Evolutionary conservation across 35 echinoderm and acorn worm species (phyloP), one percentile per base, ranked within the genome.

Genomic region (Ophiothrix spiculata): DNA sequence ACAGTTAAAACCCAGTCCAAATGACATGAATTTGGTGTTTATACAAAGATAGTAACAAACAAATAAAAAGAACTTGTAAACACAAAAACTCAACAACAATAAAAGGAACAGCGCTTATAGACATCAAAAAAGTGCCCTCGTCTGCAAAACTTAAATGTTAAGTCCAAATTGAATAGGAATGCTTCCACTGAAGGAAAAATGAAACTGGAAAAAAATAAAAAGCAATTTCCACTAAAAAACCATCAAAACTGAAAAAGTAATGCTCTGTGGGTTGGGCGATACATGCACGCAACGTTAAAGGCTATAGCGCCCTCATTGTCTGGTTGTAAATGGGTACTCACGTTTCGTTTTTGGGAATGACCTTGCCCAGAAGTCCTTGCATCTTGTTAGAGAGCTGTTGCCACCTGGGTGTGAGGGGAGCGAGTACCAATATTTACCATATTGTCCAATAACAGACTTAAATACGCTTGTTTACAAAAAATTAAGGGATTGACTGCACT

Each of bases 301-400:
- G 60, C 60, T 69, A 28, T 69, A 69, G 25, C 60, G 60, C 29
- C 60, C 2, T 69, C 60, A 28, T 69, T 25, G 60, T 69, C 60
- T 69, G 3, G 60, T 69, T 15, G 60, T 69, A 49, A 10, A 19
- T 41, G 75, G 37, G 92, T 97, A 97, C 94, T 97, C 94, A 97
- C 94, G 93, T 97, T 84, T 82, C 87, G 83, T 90, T 93, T 92
- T 97, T 97, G 83, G 91, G 94, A 75, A 97, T 90, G 29, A 97
- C 82, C 83, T 97, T 97, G 79, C 87, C 94, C 77, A 97, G 88
- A 35, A 93, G 77, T 60, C 91, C 91, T 40, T 88, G 86, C 91
- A 97, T 92, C 94, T 97, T 97, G 84, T 89, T 87, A n/a, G 87
- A 84, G 49, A 97, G 73, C 46, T 97, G 90, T 77, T 97, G 91